phyloP scores from a whole-genome alignment of 2,888 invertebrate species.

The Teleiodes luculella region DNA sequence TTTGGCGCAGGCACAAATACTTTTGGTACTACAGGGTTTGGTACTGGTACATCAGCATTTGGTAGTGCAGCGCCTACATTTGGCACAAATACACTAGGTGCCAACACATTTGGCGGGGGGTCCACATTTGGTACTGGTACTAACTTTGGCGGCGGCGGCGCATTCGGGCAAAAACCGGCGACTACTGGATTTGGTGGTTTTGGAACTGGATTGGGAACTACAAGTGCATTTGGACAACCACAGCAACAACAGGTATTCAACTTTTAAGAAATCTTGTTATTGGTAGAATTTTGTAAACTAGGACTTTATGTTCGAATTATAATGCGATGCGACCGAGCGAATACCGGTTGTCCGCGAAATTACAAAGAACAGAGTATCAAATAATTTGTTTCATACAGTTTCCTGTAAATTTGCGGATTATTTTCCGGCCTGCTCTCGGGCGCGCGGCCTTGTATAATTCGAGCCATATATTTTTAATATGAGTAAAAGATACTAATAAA shows the following conservation, averaged over 20 bases:
- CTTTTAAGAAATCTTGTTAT: too few species aligned
- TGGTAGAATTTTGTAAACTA: too few species aligned
- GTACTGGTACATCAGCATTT: slow-evolving; percentile 46
- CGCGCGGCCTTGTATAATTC: too few species aligned
- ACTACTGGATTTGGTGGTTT: slow-evolving; percentile 70
- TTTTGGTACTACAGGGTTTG: slow-evolving; percentile 53
- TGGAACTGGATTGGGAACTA: slow-evolving; percentile 61
- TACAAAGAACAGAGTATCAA: too few species aligned
- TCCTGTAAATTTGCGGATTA: too few species aligned
- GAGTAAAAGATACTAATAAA: too few species aligned
- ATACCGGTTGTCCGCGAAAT: too few species aligned
- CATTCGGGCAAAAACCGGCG: slow-evolving; percentile 57
- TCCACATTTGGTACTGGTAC: slow-evolving; percentile 40
- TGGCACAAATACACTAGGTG: slow-evolving; percentile 53
- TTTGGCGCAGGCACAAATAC: slow-evolving; percentile 39
- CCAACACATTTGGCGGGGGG: slow-evolving; percentile 41
- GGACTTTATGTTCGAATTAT: too few species aligned
- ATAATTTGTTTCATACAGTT: too few species aligned
- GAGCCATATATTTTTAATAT: too few species aligned
- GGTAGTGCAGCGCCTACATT: slow-evolving; percentile 55
- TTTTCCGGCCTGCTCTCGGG: too few species aligned
- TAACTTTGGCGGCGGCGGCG: slow-evolving; percentile 54
- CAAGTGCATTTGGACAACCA: slow-evolving; percentile 66
- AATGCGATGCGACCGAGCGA: too few species aligned
- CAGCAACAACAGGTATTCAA: slow-evolving; percentile 51